Evolutionary conservation across 2,113 vertebrate genomes (phyloP).

Genomic region (Coptodon bakossiorum): DNA sequence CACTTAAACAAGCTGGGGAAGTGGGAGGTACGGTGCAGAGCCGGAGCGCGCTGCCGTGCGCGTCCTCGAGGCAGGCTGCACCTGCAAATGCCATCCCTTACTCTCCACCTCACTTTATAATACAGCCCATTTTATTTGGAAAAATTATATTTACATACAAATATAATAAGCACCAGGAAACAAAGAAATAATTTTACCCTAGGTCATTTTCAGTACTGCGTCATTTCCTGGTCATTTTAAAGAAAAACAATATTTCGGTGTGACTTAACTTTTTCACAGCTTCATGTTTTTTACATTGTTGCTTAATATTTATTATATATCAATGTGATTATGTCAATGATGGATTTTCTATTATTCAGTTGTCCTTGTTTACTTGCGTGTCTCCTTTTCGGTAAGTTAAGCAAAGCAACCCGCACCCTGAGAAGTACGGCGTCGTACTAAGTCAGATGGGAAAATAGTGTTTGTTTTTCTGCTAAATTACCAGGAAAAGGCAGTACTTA

Average conservation of each 20-base stretch:
- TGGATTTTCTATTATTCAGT: neutral
- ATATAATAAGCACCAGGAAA: neutral
- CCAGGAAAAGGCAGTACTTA: neutral
- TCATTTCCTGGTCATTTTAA: neutral
- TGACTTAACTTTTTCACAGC: neutral
- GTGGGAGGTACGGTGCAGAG: slow-evolving; percentile 28
- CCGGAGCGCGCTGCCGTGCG: slow-evolving; percentile 6
- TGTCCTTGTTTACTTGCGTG: neutral
- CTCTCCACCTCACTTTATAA: neutral
- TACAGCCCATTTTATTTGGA: neutral
- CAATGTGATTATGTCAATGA: neutral
- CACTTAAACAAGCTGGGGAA: neutral
- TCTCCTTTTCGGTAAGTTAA: neutral
- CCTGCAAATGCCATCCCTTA: slow-evolving; percentile 4
- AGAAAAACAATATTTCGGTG: neutral
- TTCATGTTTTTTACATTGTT: neutral
- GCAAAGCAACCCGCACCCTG: neutral
- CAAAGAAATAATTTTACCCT: neutral
- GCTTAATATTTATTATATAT: neutral
- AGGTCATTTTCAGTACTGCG: neutral
- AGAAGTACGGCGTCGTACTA: neutral
- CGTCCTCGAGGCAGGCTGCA: neutral
- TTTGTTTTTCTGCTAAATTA: neutral
- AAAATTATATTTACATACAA: neutral
- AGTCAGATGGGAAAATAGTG: neutral